Percentiles rank a stretch among this genome's conserved stretches.
Conservation (phyloP, 1,140 invertebrate species). For the Lasioglossum albipes region DNA sequence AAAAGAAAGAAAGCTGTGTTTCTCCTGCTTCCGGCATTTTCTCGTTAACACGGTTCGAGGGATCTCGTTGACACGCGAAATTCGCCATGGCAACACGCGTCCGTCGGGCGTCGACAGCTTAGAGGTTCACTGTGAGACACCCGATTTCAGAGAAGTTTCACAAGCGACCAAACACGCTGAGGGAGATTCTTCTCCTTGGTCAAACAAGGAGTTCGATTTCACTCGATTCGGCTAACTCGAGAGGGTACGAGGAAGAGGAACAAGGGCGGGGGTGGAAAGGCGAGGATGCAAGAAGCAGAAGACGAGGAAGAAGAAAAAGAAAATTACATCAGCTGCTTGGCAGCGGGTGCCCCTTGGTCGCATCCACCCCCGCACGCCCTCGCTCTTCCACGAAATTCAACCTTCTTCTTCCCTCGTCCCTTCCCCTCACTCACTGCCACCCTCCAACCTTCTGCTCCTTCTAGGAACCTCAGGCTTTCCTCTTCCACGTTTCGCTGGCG, state of each 20-base stretch:
- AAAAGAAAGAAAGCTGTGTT: not conserved
- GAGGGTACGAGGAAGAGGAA: not conserved
- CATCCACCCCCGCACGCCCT: not conserved
- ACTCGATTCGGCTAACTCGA: not conserved
- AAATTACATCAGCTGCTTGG: slow-evolving; percentile 43
- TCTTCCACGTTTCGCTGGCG: not conserved
- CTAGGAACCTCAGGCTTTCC: slow-evolving; percentile 4
- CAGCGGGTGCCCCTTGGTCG: not conserved
- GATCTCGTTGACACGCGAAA: slow-evolving; percentile 44
- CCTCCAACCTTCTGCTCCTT: slow-evolving; percentile 12
- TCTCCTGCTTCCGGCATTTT: slow-evolving; percentile 31
- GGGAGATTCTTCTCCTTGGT: slow-evolving; percentile 23
- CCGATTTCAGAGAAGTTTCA: slow-evolving; percentile 27
- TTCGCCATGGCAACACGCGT: slow-evolving; percentile 47
- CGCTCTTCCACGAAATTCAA: slow-evolving; percentile 34
- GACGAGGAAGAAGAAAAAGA: slow-evolving; percentile 3
- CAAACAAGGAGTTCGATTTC: slow-evolving; percentile 59
- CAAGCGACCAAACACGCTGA: not conserved
- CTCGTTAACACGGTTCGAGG: slow-evolving; percentile 50
- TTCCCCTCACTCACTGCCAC: no score
- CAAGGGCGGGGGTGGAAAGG: not conserved
- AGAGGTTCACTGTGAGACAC: no score
- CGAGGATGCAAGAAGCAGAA: not conserved
- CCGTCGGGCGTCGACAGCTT: not conserved
- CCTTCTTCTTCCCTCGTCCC: not conserved